Evolutionary conservation across 2,888 invertebrate genomes (phyloP), one percentile per base, ranked within the genome.

Genomic region (Tanypteryx hageni): DNA sequence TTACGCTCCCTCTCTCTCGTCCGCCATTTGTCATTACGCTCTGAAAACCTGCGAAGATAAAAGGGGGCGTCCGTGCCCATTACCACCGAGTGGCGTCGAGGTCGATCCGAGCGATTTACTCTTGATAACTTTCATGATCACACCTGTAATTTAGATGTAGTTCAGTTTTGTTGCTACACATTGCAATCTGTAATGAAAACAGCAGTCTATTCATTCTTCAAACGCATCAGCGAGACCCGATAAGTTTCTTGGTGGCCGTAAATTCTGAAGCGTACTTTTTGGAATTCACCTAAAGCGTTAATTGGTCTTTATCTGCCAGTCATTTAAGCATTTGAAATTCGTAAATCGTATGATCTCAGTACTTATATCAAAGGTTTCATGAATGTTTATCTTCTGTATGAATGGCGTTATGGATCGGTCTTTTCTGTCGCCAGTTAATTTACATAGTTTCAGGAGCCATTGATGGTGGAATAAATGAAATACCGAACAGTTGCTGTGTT

Each of bases 1-100:
- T n/a, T n/a, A n/a, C n/a, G n/a, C 13, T 61, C 18, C 61, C 3
- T n/a, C 64, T 64, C 64, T 64, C 64, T 64, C 64, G 18, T 18
- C n/a, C 64, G 64, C 9, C 64, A 64, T 64, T 64, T 64, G 64
- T 64, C 64, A 64, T 64, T 64, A 64, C 64, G 64, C 64, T 64
- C 64, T 64, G 64, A 64, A 64, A 64, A 64, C 5, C 18, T 18
- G 9, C 16, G 64, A 8, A 64, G 9, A 64, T 64, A 64, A 64
- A n/a, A n/a, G 64, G 64, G 9, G 64, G 64, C 64, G n/a, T 64
- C 64, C 64, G 64, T 64, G 18, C 64, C 64, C 16, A 64, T 64
- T 64, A 64, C 64, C 64, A 64, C n/a, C 18, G 9, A 64, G 64
- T 16, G 64, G 18, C 64, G 4, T 18, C 0, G 64, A 64, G 64